Evolutionary conservation across 1,140 invertebrate species (phyloP).

Genomic region (Ganaspis sp.): DNA sequence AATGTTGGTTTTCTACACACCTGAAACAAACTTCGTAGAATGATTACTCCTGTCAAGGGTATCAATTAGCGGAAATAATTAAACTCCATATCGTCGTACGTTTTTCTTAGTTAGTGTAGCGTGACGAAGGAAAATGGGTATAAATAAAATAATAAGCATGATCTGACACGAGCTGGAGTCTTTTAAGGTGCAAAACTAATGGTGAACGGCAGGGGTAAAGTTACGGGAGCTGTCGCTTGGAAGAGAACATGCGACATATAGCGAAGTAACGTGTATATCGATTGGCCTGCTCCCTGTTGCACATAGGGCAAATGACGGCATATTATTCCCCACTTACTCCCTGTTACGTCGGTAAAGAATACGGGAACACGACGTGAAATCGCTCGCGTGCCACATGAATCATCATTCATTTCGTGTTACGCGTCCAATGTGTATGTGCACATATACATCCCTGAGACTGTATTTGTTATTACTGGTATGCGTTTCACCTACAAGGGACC

Average conservation of each 20-base stretch:
- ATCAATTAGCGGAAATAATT: slow-evolving; percentile 18
- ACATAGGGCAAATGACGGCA: slow-evolving; percentile 64
- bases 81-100: neutral
- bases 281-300: slow-evolving; percentile 65
- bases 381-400: slow-evolving; percentile 71
- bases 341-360: slow-evolving; percentile 57
- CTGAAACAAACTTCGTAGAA: neutral
- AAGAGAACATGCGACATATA: slow-evolving; percentile 49
- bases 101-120: neutral
- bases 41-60: neutral
- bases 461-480: neutral
- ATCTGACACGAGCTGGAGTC: slow-evolving; percentile 8
- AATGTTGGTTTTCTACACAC: too few species aligned
- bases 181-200: slow-evolving; percentile 22
- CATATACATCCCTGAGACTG: slow-evolving; percentile 12
- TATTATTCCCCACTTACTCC: slow-evolving; percentile 67
- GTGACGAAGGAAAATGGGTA: neutral
- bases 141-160: slow-evolving; percentile 30
- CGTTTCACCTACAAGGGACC: neutral
- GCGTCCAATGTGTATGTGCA: slow-evolving; percentile 41
- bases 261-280: slow-evolving; percentile 57
- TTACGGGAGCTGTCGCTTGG: slow-evolving; percentile 2
- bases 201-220: neutral
- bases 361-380: slow-evolving; percentile 61
- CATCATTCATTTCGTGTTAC: slow-evolving; percentile 71